These are phyloP conservation scores for Eudasyphora cyanicolor DNA, from an alignment of 2,888 invertebrate genomes.

Conservation along the genomic window DNA sequence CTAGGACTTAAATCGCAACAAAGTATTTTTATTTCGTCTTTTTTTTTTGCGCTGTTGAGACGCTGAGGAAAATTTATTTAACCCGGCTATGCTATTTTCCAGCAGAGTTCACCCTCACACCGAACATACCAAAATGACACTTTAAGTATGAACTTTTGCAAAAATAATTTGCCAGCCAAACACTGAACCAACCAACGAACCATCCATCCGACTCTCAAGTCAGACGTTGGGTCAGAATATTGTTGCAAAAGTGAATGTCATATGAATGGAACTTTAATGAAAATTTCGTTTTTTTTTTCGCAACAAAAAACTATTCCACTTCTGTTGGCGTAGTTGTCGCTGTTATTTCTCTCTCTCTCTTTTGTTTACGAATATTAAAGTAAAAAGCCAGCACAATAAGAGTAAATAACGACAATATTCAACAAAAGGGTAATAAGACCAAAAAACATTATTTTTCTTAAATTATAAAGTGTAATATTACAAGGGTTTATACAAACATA, in stretches of 20 bases:
- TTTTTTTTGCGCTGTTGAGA: conserved; percentile 7
- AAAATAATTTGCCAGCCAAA: conserved; percentile 57
- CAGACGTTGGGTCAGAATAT: conserved; percentile 33
- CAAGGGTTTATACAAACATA: too few species aligned
- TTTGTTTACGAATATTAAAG: conserved; percentile 8
- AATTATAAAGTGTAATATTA: too few species aligned
- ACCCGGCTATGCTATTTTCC: conserved; percentile 9
- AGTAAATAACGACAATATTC: background rate
- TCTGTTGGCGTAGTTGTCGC: background rate
- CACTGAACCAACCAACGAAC: background rate
- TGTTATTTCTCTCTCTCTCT: background rate
- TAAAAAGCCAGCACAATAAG: background rate
- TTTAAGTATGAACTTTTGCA: conserved; percentile 60
- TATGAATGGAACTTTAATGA: conserved; percentile 54
- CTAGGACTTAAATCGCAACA: background rate
- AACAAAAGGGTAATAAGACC: background rate
- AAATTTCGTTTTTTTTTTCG: conserved; percentile 48
- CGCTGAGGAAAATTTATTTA: background rate
- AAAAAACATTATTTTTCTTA: background rate
- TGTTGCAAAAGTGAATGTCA: conserved; percentile 44
- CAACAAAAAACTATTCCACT: conserved; percentile 9
- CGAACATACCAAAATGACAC: conserved; percentile 59
- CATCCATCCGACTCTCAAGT: too few species aligned
- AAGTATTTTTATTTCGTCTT: background rate
- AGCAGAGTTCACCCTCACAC: conserved; percentile 34